Evolutionary conservation across 2,888 invertebrate species (phyloP).

Genomic region (Luffia ferchaultella): DNA sequence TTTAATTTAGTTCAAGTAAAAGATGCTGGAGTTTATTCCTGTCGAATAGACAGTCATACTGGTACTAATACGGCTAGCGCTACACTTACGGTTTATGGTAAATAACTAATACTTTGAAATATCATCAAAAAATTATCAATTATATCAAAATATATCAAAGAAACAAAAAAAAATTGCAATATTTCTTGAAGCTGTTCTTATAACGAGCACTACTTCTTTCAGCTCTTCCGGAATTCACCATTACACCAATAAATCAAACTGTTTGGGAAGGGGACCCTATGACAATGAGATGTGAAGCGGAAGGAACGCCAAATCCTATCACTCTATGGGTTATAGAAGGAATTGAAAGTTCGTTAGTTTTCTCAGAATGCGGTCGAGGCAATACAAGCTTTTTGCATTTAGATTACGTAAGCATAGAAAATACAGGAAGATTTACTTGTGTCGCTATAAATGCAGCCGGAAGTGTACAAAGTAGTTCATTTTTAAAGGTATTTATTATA

Average conservation of each 20-base stretch:
- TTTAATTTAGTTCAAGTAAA: slow-evolving; percentile 83
- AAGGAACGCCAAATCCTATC: slow-evolving; percentile 91
- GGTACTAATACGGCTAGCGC: slow-evolving; percentile 89
- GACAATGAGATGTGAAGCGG: slow-evolving; percentile 90
- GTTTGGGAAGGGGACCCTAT: slow-evolving; percentile 88
- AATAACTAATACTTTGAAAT: slow-evolving; percentile 44
- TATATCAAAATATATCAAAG: no score
- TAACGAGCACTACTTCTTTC: slow-evolving; percentile 28
- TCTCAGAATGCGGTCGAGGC: slow-evolving; percentile 58
- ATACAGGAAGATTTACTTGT: slow-evolving; percentile 58
- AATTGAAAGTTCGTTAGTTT: slow-evolving; percentile 72
- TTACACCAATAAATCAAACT: slow-evolving; percentile 87
- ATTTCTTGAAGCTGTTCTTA: slow-evolving; percentile 1
- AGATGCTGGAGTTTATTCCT: slow-evolving; percentile 91
- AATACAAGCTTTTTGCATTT: slow-evolving; percentile 56
- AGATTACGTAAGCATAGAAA: slow-evolving; percentile 48
- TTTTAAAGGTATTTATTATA: slow-evolving; percentile 2
- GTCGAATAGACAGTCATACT: slow-evolving; percentile 90
- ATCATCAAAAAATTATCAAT: neutral
- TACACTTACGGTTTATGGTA: slow-evolving; percentile 90
- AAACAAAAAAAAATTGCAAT: neutral
- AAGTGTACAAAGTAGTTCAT: slow-evolving; percentile 21
- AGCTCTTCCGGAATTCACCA: slow-evolving; percentile 90
- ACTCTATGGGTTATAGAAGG: slow-evolving; percentile 97
- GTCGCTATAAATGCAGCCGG: slow-evolving; percentile 59